These are phyloP conservation scores for Pangasius macronema DNA, from an alignment of 2,797 vertebrate genomes.

Conservation along the genomic window DNA sequence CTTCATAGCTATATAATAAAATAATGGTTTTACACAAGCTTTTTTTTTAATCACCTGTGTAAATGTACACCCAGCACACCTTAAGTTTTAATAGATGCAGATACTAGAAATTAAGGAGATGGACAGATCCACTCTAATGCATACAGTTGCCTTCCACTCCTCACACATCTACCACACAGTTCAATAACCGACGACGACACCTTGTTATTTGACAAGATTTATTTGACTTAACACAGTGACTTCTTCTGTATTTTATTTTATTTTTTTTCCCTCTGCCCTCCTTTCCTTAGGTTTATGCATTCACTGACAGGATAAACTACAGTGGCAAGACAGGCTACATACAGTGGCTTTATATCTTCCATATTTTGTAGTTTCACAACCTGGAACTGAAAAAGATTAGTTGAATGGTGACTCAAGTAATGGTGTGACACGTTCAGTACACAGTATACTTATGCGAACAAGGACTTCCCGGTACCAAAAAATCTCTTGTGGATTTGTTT, in stretches of 20 bases:
- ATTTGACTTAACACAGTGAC: too few species aligned
- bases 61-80: not conserved
- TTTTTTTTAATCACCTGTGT: not conserved
- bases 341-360: not conserved
- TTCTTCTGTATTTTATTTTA: not conserved
- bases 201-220: too few species aligned
- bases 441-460: too few species aligned
- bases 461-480: too few species aligned
- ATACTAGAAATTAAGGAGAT: conserved; percentile 18
- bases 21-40: conserved; percentile 47
- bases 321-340: too few species aligned
- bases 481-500: too few species aligned
- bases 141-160: conserved; percentile 34
- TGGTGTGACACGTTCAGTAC: too few species aligned
- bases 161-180: too few species aligned
- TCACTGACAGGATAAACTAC: not conserved
- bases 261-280: not conserved
- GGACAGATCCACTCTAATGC: not conserved
- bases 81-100: conserved; percentile 5
- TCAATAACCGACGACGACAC: too few species aligned
- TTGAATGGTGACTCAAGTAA: not conserved
- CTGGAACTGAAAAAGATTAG: not conserved
- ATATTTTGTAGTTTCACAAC: too few species aligned
- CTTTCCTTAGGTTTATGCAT: not conserved
- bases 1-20: conserved; percentile 3